phyloP scores from a whole-genome alignment of 35 echinoderm and acorn worm species.

The Heliocidaris tuberculata region DNA sequence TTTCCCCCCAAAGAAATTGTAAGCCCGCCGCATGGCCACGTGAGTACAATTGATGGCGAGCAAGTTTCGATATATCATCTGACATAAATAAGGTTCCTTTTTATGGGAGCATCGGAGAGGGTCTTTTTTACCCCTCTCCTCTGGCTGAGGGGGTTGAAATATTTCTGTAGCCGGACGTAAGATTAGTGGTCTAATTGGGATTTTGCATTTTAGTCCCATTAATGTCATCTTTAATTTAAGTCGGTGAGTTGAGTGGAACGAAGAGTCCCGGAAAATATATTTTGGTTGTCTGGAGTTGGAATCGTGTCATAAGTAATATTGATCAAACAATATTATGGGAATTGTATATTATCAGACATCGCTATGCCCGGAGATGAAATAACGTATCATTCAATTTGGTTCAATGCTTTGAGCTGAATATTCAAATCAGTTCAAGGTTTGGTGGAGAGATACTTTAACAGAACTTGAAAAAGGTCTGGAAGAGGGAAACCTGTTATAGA shows the following conservation, averaged over 20 bases:
- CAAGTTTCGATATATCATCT: slow-evolving; percentile 19
- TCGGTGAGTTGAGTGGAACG: not conserved
- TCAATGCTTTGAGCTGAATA: not conserved
- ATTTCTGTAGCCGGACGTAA: slow-evolving; percentile 25
- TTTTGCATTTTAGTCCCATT: slow-evolving; percentile 40
- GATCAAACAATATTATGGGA: not conserved
- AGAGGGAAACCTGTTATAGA: not conserved
- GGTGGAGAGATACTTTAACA: not conserved
- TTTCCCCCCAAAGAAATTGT: slow-evolving; percentile 19
- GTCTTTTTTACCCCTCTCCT: not conserved
- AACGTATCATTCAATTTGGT: not conserved
- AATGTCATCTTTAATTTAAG: slow-evolving; percentile 32
- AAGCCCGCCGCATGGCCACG: not conserved
- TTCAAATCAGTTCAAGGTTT: not conserved
- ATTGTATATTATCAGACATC: not conserved
- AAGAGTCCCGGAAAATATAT: slow-evolving; percentile 6
- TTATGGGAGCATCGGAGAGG: not conserved
- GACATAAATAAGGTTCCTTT: not conserved
- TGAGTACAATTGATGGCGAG: not conserved
- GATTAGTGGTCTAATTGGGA: slow-evolving; percentile 26
- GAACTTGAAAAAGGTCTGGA: not conserved
- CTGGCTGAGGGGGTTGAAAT: not conserved
- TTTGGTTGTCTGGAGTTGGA: not conserved
- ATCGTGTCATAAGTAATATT: not conserved
- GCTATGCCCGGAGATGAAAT: not conserved